A percentile compares a stretch with the other conserved stretches of the same genome.
Evolutionary conservation across 2,113 vertebrate species (phyloP).

Genomic region (Barbus barbus): DNA sequence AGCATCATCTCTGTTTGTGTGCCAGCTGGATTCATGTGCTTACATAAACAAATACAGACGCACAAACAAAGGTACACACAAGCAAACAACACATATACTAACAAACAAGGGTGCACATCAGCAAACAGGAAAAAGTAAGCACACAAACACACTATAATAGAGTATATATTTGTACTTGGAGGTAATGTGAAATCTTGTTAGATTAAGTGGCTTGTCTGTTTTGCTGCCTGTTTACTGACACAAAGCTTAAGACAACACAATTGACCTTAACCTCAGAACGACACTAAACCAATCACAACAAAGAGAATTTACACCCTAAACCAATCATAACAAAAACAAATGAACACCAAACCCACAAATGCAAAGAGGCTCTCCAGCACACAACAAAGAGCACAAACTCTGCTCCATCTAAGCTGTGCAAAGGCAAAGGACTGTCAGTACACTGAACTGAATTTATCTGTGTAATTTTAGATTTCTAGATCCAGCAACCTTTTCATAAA

Average conservation of each 20-base stretch:
- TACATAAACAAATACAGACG: background rate
- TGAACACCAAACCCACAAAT: background rate
- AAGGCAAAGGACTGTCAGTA: slow-evolving; percentile 6
- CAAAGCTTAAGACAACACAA: slow-evolving; percentile 54
- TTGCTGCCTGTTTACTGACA: slow-evolving; percentile 60
- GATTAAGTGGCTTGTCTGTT: slow-evolving; percentile 63
- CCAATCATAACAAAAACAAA: slow-evolving; percentile 12
- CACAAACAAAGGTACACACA: background rate
- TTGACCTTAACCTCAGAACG: slow-evolving; percentile 50
- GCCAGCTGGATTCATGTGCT: background rate
- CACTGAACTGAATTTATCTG: slow-evolving; percentile 9
- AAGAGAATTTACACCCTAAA: slow-evolving; percentile 42
- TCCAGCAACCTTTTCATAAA: slow-evolving; percentile 19
- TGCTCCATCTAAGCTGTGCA: background rate
- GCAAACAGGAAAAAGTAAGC: background rate
- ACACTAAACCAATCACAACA: slow-evolving; percentile 52
- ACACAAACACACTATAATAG: slow-evolving; percentile 34
- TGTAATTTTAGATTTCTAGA: slow-evolving; percentile 10
- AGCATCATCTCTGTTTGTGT: background rate
- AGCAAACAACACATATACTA: background rate
- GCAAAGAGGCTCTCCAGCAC: background rate
- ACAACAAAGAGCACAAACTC: background rate
- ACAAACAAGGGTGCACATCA: background rate
- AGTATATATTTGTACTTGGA: slow-evolving; percentile 48
- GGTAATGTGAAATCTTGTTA: slow-evolving; percentile 65